Base-by-base conservation (phyloP, 2,888 invertebrate species). In the Lasioglossum marginatum region DNA sequence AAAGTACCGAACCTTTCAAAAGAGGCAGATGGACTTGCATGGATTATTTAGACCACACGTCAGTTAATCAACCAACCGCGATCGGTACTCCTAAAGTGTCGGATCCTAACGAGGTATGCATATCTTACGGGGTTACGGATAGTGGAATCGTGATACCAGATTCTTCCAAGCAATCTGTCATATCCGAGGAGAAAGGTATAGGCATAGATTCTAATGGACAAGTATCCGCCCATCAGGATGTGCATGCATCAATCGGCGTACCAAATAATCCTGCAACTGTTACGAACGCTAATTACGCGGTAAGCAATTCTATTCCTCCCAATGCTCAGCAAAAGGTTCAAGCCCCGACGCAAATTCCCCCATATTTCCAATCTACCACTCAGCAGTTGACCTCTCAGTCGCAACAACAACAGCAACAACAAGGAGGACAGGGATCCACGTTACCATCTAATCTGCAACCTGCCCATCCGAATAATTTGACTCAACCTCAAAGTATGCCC, bases 11-110 rank as follows among this genome's bases (percentile, higher is more conserved):
- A 95, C 98, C 99, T 31, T 98, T 98, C 94, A 97, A 98, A 91
- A 96, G 99, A 82, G 99, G 99, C 43, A 96, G 99, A 91, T 99
- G 99, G 99, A 97, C 97, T 95, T 99, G 99, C 95, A 98, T 98
- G 97, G 99, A 99, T 95, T 99, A 98, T 95, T 96, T 98, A 92
- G 98, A 99, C 96, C 98, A 98, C 93, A 97, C 97, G 92, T 96
- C 95, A n/a, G 94, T 94, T 4, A 90, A 95, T 95, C 92, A 95
- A 57, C 87, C 94, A 14, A 94, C 92, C 23, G 94, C 93, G 0
- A 94, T 94, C 70, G 89, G 90, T 82, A 92, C 94, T 0, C 91
- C 93, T 0, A 95, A 95, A 81, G 93, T 94, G 23, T 92, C 94
- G 0, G 94, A 95, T 88, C 95, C 95, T 0, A 95, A 95, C 86